Percentiles rank a stretch among this genome's conserved stretches.
phyloP scores from a whole-genome alignment of 1,140 invertebrate species.

The Drosophila pruinosa region DNA sequence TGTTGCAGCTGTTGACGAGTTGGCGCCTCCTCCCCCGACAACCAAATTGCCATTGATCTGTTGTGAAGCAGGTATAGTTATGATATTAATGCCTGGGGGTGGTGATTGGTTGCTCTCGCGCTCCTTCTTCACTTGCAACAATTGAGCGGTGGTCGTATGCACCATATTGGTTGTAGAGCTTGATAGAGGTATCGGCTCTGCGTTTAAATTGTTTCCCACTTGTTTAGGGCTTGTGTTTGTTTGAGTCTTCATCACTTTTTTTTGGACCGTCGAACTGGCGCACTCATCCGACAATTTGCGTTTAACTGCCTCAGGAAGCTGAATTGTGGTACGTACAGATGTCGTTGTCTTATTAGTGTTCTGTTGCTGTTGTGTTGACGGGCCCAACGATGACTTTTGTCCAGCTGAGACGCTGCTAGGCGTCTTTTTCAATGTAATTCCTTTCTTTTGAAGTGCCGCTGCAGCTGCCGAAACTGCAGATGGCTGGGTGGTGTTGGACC shows the following conservation, averaged over 20 bases:
- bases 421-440: conserved; percentile 75
- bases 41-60: conserved; percentile 56
- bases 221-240: conserved; percentile 55
- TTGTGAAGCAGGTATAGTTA: conserved; percentile 74
- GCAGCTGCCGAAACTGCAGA: conserved; percentile 50
- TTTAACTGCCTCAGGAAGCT: conserved; percentile 72
- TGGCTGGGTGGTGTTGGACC: conserved; percentile 22
- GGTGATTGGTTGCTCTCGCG: conserved; percentile 61
- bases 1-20: conserved; percentile 67
- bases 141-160: conserved; percentile 64
- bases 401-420: conserved; percentile 16
- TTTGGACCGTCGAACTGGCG: conserved; percentile 15
- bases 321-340: conserved; percentile 60
- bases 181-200: conserved; percentile 2
- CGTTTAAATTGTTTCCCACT: background rate
- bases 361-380: conserved; percentile 7
- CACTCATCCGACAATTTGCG: conserved; percentile 72
- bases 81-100: conserved; percentile 73
- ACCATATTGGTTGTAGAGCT: conserved; percentile 28
- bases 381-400: conserved; percentile 13
- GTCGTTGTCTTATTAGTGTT: conserved; percentile 8
- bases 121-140: conserved; percentile 69
- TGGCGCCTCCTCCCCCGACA: conserved; percentile 29
- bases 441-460: conserved; percentile 76
- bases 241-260: conserved; percentile 42